phyloP scores from a whole-genome alignment of 2,888 invertebrate species.

The Xanthorhoe spadicearia region DNA sequence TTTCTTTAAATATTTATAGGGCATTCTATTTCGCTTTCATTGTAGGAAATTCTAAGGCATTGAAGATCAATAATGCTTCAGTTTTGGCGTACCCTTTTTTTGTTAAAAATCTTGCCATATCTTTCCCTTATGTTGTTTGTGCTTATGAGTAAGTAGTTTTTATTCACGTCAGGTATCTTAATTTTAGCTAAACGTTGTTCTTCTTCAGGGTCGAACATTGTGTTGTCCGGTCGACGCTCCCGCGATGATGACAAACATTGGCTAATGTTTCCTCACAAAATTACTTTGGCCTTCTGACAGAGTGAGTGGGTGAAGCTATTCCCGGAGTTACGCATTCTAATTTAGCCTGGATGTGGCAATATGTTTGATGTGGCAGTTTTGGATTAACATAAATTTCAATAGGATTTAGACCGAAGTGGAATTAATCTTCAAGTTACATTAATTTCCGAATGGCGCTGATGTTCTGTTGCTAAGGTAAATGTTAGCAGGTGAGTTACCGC shows the following conservation, averaged over 20 bases:
- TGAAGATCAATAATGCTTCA: background rate
- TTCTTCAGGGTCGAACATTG: slow-evolving; percentile 45
- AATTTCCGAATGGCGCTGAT: background rate
- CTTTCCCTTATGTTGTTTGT: too few species aligned
- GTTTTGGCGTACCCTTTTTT: background rate
- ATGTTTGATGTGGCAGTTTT: slow-evolving; percentile 30
- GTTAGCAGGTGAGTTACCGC: background rate
- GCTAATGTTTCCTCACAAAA: slow-evolving; percentile 62
- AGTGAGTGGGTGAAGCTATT: slow-evolving; percentile 50
- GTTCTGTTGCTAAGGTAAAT: background rate
- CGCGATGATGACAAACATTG: slow-evolving; percentile 51
- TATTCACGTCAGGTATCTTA: background rate
- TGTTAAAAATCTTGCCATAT: too few species aligned
- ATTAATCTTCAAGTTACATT: slow-evolving; percentile 4
- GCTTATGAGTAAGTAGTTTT: too few species aligned
- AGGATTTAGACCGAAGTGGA: slow-evolving; percentile 1
- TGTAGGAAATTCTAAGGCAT: background rate
- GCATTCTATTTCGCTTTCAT: slow-evolving; percentile 5
- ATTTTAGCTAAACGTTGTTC: slow-evolving; percentile 14
- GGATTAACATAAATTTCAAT: slow-evolving; percentile 20
- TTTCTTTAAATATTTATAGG: slow-evolving; percentile 36
- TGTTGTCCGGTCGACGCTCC: slow-evolving; percentile 65
- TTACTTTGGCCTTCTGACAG: slow-evolving; percentile 63
- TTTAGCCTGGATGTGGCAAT: slow-evolving; percentile 33
- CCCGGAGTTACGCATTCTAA: slow-evolving; percentile 35